Evolutionary conservation across 2,888 invertebrate genomes (phyloP), one percentile per base, ranked within the genome.

Genomic region (Cosmia pyralina): DNA sequence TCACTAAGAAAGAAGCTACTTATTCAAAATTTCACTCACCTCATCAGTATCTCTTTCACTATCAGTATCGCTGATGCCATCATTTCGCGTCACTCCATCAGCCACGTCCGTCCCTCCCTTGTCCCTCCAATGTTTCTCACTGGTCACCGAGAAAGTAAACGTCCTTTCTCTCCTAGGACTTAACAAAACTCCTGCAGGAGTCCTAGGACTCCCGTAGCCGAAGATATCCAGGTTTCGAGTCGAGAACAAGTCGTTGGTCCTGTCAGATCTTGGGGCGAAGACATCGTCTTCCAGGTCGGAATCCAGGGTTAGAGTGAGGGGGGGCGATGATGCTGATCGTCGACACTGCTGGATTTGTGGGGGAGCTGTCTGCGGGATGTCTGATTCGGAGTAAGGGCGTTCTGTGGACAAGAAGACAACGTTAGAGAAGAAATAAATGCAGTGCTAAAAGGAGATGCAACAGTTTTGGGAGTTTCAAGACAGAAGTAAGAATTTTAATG

Each of bases 121-220:
- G 77, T 96, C 96, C 75, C 94, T 83, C 95, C 96, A 96, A 83
- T 96, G 96, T 83, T 96, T 96, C 88, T 96, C 96, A 76, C 94
- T 94, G 3, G 92, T 94, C 80, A 94, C 90, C 0, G 94, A 93
- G 85, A 96, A 96, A 2, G 94, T 94, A 81, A 96, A 96, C 41
- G 91, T 90, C 44, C 95, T 90, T 57, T 96, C 96, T 17, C 95
- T 88, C 8, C 96, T 86, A 3, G 96, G 95, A 87, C 95, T 96
- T 68, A 96, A 78, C 0, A 95, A 88, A 3, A 95, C 93, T 0
- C 96, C 96, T 0, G 95, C 96, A 0, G 96, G 96, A 3, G 95
- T 95, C 79, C 96, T 90, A 0, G 93, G 92, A 28, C 93, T 93
- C 0, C 94, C 93, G 71, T 93, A 94, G 38, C 95, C 92, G 73